Conservation (phyloP, 2,797 vertebrate genomes). For the Spondyliosoma cantharus region DNA sequence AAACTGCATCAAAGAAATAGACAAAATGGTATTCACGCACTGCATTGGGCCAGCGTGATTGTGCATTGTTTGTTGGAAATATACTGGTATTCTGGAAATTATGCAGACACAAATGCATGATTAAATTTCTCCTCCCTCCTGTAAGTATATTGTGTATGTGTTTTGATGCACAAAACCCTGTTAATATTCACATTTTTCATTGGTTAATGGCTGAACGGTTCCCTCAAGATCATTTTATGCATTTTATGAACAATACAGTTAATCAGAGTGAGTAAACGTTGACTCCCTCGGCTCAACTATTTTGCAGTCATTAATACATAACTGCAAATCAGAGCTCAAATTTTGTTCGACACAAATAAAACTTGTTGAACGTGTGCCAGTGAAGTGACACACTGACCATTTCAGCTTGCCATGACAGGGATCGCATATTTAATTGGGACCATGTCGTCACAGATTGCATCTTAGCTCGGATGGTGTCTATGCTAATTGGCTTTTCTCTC, state of each 20-base stretch:
- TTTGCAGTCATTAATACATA: slow-evolving; percentile 41
- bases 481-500: not conserved
- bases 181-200: slow-evolving; percentile 38
- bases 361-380: slow-evolving; percentile 16
- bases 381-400: slow-evolving; percentile 20
- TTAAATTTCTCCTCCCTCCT: slow-evolving; percentile 34
- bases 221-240: slow-evolving; percentile 30
- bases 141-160: slow-evolving; percentile 9
- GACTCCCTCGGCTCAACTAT: slow-evolving; percentile 19
- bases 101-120: slow-evolving; percentile 47
- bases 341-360: slow-evolving; percentile 24
- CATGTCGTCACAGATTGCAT: slow-evolving; percentile 16
- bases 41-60: slow-evolving; percentile 22
- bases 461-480: slow-evolving; percentile 5
- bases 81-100: slow-evolving; percentile 38
- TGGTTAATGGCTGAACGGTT: slow-evolving; percentile 34
- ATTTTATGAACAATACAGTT: slow-evolving; percentile 33
- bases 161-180: slow-evolving; percentile 40
- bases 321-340: slow-evolving; percentile 19
- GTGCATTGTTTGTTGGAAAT: slow-evolving; percentile 34
- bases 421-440: slow-evolving; percentile 24
- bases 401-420: slow-evolving; percentile 21
- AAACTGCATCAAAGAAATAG: not conserved
- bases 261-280: slow-evolving; percentile 34
- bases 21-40: slow-evolving; percentile 10